Percentiles rank a stretch among this genome's conserved stretches.
These are phyloP conservation scores for Ganaspis brasiliensis DNA, from an alignment of 2,888 invertebrate genomes.

Conservation along the genomic window DNA sequence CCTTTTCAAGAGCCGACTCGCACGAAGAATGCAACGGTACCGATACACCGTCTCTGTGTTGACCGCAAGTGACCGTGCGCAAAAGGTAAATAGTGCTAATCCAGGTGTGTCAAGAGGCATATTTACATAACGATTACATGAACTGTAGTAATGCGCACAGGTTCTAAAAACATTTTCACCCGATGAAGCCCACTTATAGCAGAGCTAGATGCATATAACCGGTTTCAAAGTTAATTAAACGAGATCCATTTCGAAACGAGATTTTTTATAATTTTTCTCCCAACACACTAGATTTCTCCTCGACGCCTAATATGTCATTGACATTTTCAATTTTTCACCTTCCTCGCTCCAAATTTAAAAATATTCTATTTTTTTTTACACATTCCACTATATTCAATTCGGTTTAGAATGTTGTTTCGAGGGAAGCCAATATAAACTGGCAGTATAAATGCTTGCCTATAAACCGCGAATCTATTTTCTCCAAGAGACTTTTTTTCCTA, in stretches of 20 bases:
- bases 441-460: neutral
- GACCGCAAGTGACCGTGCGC: constrained; percentile 73
- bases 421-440: neutral
- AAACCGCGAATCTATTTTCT: neutral
- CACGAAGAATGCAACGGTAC: constrained; percentile 69
- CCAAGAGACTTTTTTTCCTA: neutral
- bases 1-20: constrained; percentile 44
- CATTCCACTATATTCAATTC: neutral
- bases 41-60: constrained; percentile 51
- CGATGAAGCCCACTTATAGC: constrained; percentile 7
- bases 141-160: constrained; percentile 18
- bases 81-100: constrained; percentile 69
- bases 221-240: neutral
- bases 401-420: neutral
- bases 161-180: neutral
- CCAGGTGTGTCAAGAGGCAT: constrained; percentile 59
- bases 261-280: constrained; percentile 2
- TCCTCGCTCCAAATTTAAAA: neutral
- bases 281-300: neutral
- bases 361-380: neutral
- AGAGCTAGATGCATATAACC: neutral
- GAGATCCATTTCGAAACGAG: constrained; percentile 14
- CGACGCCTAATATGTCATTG: neutral
- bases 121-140: constrained; percentile 63
- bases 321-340: constrained; percentile 2